phyloP scores from a whole-genome alignment of 2,888 invertebrate genomes.

The Hecatera dysodea region DNA sequence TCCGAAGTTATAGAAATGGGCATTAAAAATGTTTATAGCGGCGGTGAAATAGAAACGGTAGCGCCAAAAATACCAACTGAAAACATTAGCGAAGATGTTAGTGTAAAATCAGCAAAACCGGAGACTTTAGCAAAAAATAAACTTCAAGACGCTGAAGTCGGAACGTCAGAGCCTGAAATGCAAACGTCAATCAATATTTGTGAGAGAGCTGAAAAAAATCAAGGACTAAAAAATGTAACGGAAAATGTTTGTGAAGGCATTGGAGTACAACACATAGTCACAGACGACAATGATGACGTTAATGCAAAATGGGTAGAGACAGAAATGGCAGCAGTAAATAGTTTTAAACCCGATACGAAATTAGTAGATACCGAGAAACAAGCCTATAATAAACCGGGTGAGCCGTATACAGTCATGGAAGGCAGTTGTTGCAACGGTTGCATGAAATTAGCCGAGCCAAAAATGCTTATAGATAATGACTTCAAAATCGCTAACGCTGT shows the following conservation, averaged over 20 bases:
- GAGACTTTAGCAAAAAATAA: not conserved
- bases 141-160: not conserved
- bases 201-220: not conserved
- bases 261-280: not conserved
- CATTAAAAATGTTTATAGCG: not conserved
- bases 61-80: not conserved
- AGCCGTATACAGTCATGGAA: not conserved
- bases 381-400: not conserved
- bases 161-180: not conserved
- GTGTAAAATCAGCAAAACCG: not conserved
- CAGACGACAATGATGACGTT: not conserved
- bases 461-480: not conserved
- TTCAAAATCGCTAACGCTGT: not conserved
- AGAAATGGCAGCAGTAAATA: not conserved
- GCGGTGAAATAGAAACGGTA: not conserved
- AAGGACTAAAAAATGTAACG: not conserved
- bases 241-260: constrained; percentile 2
- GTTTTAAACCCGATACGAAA: not conserved
- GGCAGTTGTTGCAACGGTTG: not conserved
- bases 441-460: not conserved
- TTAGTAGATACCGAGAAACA: not conserved
- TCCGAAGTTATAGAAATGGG: not conserved
- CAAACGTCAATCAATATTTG: too few relatives aligned
- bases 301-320: not conserved
- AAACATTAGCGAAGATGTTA: not conserved